A percentile compares a stretch with the other conserved stretches of the same genome.
Evolutionary conservation across 2,113 vertebrate genomes (phyloP).

Genomic region (Gracilinanus agilis): DNA sequence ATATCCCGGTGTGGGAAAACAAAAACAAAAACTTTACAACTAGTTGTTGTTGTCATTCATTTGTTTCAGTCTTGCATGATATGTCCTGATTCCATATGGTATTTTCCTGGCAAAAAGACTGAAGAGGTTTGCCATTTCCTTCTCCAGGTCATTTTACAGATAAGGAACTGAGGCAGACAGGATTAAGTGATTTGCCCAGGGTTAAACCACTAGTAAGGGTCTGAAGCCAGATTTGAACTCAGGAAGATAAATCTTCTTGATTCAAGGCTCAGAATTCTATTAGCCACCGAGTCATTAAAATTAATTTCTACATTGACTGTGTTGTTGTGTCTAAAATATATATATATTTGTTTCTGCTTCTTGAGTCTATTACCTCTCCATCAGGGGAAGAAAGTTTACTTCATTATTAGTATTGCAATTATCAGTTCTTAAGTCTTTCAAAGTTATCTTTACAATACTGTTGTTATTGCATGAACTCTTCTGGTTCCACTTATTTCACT

Average conservation of each 20-base stretch:
- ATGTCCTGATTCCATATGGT: too few species aligned
- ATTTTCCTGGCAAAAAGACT: too few species aligned
- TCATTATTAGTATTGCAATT: neutral
- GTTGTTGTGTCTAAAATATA: too few species aligned
- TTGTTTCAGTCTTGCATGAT: too few species aligned
- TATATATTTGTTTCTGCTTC: neutral
- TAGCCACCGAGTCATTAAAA: neutral
- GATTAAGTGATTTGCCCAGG: too few species aligned
- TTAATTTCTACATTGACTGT: neutral
- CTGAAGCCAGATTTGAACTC: too few species aligned
- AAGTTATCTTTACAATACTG: neutral
- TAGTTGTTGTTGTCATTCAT: neutral
- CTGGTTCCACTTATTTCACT: neutral
- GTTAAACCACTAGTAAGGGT: too few species aligned
- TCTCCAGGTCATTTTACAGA: too few species aligned
- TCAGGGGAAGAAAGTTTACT: neutral
- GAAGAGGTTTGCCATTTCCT: too few species aligned
- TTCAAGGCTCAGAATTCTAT: too few species aligned
- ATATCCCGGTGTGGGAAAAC: neutral
- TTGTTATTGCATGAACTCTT: neutral
- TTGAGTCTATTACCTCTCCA: neutral
- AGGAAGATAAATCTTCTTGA: too few species aligned
- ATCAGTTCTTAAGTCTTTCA: neutral
- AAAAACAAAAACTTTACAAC: neutral
- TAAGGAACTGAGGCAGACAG: too few species aligned